Evolutionary conservation across 1,140 invertebrate genomes (phyloP).

Genomic region (Yoshiicerus persimilis): DNA sequence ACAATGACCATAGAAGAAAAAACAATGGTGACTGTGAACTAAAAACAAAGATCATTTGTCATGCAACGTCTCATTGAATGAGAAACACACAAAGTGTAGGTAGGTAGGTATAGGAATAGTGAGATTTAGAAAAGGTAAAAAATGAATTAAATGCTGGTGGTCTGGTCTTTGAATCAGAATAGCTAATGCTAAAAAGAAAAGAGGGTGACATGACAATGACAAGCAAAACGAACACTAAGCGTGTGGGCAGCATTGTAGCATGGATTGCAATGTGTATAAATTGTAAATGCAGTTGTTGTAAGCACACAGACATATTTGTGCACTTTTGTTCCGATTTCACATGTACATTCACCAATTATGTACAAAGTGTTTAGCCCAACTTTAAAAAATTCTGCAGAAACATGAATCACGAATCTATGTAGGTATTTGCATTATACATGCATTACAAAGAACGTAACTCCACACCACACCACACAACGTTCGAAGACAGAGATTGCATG

Average conservation of each 20-base stretch:
- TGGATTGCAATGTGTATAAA: neutral
- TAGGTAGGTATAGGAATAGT: neutral
- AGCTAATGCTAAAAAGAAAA: neutral
- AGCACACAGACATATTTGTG: neutral
- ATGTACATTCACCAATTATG: neutral
- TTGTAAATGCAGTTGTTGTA: neutral
- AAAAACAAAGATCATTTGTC: neutral
- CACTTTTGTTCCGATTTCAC: neutral
- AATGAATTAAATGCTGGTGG: constrained; percentile 17
- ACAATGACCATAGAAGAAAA: neutral
- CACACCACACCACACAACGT: no score
- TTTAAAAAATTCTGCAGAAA: neutral
- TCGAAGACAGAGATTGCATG: neutral
- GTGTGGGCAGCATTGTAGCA: neutral
- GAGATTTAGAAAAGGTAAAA: constrained; percentile 1
- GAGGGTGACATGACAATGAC: neutral
- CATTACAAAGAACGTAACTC: neutral
- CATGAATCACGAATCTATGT: neutral
- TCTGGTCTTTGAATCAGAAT: neutral
- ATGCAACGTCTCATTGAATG: neutral
- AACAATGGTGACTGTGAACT: neutral
- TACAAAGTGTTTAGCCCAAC: neutral
- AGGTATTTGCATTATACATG: neutral
- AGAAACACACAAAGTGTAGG: neutral
- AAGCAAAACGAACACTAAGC: neutral